Evolutionary conservation across 1,140 invertebrate species (phyloP), one percentile per base, ranked within the genome.

Genomic region (Anoplophora glabripennis): DNA sequence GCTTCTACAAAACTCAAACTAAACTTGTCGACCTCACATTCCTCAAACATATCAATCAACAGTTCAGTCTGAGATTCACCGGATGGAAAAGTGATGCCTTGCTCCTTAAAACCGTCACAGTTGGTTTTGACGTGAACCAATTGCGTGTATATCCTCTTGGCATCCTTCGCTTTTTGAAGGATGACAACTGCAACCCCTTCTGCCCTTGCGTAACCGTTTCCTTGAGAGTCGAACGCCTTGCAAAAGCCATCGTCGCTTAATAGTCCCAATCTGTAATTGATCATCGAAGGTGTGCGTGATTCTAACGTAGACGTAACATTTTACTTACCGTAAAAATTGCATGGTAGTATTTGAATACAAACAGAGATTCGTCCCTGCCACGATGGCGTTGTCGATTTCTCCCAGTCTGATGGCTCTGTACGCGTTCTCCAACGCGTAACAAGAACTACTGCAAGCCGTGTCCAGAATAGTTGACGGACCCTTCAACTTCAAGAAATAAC

Each of bases 81-180:
- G 1, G 91, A 92, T 0, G 95, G 95, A 72, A 92, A 97, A 0
- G 93, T 96, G 58, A 98, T 94, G 10, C 91, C 90, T 70, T 56
- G 55, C 18, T 65, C 48, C 42, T 89, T 90, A 71, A 81, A 84
- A 0, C 93, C 93, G 77, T 96, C 93, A 69, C 89, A 89, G 76
- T 95, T 95, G 7, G 83, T 85, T 68, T 85, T 85, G 0, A 81
- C 77, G 65, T 83, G 78, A 1, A 82, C 65, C 4, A 69, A 17
- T 9, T 61, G 58, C 8, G 76, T 75, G 68, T 94, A 94, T 7
- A 90, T 79, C 49, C 93, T 78, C 66, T 86, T 87, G 0, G 93
- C 89, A 68, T 88, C 78, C 63, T 87, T 86, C 1, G 84, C 81
- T 69, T 90, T 92, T 75, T 97, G 94, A 7, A 98, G 72, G 61